A percentile compares a stretch with the other conserved stretches of the same genome.
phyloP scores from a whole-genome alignment of 2,797 vertebrate species.

The Gila robusta region DNA sequence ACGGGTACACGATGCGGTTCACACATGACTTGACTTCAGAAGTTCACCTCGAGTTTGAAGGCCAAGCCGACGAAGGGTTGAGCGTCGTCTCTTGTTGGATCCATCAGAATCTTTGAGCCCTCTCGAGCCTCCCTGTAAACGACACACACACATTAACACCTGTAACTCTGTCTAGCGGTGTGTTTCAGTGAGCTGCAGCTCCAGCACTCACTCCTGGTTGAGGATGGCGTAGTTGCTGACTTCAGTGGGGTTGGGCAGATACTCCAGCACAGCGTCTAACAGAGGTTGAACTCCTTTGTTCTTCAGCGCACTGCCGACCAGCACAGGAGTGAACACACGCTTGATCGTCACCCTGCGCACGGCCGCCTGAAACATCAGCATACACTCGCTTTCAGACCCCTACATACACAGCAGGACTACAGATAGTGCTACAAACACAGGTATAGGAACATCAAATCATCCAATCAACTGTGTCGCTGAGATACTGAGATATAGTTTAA shows the following conservation, averaged over 20 bases:
- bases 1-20: too few species aligned
- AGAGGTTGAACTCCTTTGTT: conserved; percentile 97
- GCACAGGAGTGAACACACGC: conserved; percentile 89
- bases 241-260: conserved; percentile 91
- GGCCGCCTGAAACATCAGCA: conserved; percentile 79
- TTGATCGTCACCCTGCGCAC: conserved; percentile 90
- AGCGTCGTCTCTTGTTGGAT: conserved; percentile 80
- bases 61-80: conserved; percentile 91
- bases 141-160: background rate
- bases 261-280: conserved; percentile 90
- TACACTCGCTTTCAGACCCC: too few species aligned
- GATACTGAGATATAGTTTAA: background rate
- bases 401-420: too few species aligned
- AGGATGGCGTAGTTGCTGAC: conserved; percentile 91
- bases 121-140: conserved; percentile 78
- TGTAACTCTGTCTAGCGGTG: background rate
- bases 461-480: too few species aligned
- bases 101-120: conserved; percentile 83
- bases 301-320: conserved; percentile 94
- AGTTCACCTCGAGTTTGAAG: conserved; percentile 93
- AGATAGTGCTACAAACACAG: too few species aligned
- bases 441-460: too few species aligned
- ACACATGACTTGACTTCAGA: background rate
- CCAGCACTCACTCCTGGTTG: conserved; percentile 84
- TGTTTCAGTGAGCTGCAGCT: background rate